Base-by-base conservation (phyloP, 2,113 vertebrate genomes). In the Asarcornis scutulata region DNA sequence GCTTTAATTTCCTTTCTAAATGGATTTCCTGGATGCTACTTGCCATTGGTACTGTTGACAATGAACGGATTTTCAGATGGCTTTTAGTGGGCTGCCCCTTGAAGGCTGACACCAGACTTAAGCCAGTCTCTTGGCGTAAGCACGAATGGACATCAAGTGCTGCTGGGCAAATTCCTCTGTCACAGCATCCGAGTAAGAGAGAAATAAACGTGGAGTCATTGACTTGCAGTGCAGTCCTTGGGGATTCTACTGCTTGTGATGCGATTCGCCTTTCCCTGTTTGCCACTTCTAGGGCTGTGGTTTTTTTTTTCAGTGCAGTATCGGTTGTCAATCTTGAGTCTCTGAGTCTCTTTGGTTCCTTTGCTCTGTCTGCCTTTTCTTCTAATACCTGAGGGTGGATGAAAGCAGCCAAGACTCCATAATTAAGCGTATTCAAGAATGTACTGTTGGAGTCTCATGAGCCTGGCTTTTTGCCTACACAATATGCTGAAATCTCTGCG, bases 21-120 rank as follows among this genome's bases (percentile, higher is more conserved):
- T 46, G 2, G 11, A 1, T 38, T 78, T 78, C 58, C 52, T 72
- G 64, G 52, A 58, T 27, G 20, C 15, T 82, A 18, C 26, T 60
- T 36, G 34, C 23, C 14, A 2, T 18, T 12, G 34, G 12, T 25
- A 13, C 26, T 58, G 3, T 3, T n/a, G 67, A 23, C 17, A 53
- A 27, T 16, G 17, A 26, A 3, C 7, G 27, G 0, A 15, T 77
- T 59, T 44, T 17, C n/a, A 11, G 36, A 3, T 1, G 1, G 22
- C 8, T 40, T 66, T 55, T 29, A 58, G 5, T 34, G 26, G 59
- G 17, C 20, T 84, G 46, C 36, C 46, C 68, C 3, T 1, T 26
- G 17, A 32, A 6, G 23, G 17, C 38, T 42, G 71, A 26, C 34
- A 26, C 55, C 8, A 32, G 55, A 7, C 15, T 67, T 0, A 3